These are phyloP conservation scores for Cataglyphis hispanica DNA, from an alignment of 1,140 invertebrate genomes.

Conservation along the genomic window DNA sequence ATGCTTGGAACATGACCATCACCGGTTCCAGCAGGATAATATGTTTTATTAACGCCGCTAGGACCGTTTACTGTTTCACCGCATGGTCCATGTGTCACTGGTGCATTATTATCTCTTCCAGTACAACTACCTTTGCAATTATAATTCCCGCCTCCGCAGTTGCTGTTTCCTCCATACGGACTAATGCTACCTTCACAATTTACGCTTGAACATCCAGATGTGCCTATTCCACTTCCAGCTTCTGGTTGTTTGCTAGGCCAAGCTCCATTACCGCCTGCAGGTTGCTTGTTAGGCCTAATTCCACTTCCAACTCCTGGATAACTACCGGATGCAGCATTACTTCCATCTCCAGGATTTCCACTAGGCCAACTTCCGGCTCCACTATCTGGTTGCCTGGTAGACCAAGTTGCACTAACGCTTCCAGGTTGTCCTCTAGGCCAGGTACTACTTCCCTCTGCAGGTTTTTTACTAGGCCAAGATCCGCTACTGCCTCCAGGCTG, in stretches of 20 bases:
- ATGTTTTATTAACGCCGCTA: conserved; percentile 38
- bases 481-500: neutral
- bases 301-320: neutral
- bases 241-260: no score
- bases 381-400: neutral
- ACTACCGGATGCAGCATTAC: neutral
- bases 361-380: conserved; percentile 8
- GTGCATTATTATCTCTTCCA: neutral
- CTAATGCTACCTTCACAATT: neutral
- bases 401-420: neutral
- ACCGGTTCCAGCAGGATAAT: conserved; percentile 37
- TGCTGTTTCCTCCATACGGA: neutral
- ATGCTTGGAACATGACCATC: conserved; percentile 37
- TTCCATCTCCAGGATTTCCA: neutral
- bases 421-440: neutral
- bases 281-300: neutral
- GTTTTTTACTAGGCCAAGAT: neutral
- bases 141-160: conserved; percentile 16
- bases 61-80: neutral
- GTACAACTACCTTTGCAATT: conserved; percentile 4
- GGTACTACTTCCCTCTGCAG: neutral
- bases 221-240: no score
- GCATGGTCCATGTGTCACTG: conserved; percentile 14
- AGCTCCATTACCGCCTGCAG: neutral
- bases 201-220: neutral